Evolutionary conservation across 1,140 invertebrate genomes (phyloP).

Genomic region (Lutraria rhynchaena): DNA sequence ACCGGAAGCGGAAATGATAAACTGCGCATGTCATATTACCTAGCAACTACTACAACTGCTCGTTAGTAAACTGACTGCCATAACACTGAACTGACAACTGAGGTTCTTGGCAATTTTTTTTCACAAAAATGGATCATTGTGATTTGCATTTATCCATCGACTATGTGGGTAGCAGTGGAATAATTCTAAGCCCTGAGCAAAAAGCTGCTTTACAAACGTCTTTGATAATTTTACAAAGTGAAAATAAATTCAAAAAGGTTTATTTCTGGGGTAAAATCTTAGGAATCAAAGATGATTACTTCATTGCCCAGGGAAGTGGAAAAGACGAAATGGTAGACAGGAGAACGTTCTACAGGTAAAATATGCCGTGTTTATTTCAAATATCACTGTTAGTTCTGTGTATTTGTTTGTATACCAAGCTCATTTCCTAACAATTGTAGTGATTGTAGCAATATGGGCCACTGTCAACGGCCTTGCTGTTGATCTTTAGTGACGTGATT

Average conservation of each 20-base stretch:
- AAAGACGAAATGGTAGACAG: conserved; percentile 80
- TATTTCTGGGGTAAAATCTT: conserved; percentile 83
- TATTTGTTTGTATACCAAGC: too few species aligned
- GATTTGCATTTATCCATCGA: conserved; percentile 79
- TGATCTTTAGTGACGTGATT: too few species aligned
- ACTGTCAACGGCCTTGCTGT: too few species aligned
- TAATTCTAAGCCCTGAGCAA: conserved; percentile 80
- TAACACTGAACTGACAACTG: conserved; percentile 4
- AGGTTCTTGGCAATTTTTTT: background rate
- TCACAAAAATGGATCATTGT: conserved; percentile 77
- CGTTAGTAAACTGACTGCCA: background rate
- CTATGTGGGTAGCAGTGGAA: conserved; percentile 80
- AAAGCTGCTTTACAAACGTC: conserved; percentile 82
- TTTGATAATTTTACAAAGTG: conserved; percentile 79
- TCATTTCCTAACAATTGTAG: too few species aligned
- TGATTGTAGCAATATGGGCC: too few species aligned
- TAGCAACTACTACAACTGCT: conserved; percentile 59
- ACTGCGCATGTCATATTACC: conserved; percentile 36
- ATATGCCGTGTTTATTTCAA: too few species aligned
- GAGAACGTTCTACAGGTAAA: conserved; percentile 82
- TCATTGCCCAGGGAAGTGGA: conserved; percentile 80
- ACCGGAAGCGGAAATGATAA: conserved; percentile 57
- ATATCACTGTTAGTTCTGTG: too few species aligned
- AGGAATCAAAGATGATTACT: conserved; percentile 82
- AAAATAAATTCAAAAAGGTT: conserved; percentile 81